Base-by-base conservation (phyloP, 1,140 invertebrate genomes). In the Drosophila trapezifrons region DNA sequence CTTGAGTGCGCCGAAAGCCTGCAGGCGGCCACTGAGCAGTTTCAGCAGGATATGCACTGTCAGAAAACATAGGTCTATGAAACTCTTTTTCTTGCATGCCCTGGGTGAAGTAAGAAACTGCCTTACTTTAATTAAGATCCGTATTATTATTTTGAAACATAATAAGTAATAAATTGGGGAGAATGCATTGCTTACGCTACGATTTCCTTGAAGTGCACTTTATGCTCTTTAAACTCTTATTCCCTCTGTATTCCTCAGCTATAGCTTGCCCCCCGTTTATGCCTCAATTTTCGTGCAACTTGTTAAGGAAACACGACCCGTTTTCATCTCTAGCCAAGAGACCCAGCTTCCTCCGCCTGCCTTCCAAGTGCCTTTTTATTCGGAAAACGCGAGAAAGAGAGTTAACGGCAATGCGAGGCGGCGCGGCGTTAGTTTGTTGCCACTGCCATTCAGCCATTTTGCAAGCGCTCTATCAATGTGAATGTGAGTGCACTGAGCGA, bases 291-390 rank as follows among this genome's bases (percentile, higher is more conserved):
- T 13, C 12, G 56, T 25, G 18, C 13, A 32, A 47, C 22, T 67
- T 29, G 27, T 32, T 6, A 18, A 4, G 9, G 42, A 32, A 70
- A 29, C 67, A 71, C 64, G 64, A 75, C 29, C 32, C 27, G 49
- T 4, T 64, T 27, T 72, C 73, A 76, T 66, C 73, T 58, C 59
- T 65, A 75, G 15, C 12, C 37, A 32, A n/a, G 18, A 25, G 52
- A 10, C 35, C 10, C 55, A 47, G 55, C 56, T 25, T 29, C 29
- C 52, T 58, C 51, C 40, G 25, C 29, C 52, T 40, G 75, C 37
- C 60, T 52, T 76, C 49, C 62, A 75, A 85, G 65, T 78, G 82
- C 46, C 78, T 78, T 85, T 84, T 85, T 85, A 78, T 86, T 81
- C 73, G 60, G 71, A 62, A 42, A 72, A 32, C 29, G 45, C 58